Conservation (phyloP, 92 coral and sea anemone genomes). For the Porites rus region DNA sequence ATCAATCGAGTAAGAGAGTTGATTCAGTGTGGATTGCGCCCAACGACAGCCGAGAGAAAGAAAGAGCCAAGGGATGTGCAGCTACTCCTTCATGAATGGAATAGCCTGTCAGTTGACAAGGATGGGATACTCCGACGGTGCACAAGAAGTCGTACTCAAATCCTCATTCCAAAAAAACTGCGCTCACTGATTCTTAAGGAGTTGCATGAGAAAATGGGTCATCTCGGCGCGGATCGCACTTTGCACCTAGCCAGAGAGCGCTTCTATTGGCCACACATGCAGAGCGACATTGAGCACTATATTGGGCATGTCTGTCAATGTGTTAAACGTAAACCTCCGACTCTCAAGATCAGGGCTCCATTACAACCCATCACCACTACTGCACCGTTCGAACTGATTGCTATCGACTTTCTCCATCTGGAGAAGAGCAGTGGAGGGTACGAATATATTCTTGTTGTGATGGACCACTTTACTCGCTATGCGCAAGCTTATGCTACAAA, state of each 20-base stretch:
- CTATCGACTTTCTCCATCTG: constrained; percentile 23
- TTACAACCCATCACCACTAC: background rate
- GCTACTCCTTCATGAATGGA: constrained; percentile 67
- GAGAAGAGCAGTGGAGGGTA: constrained; percentile 11
- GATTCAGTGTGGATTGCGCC: constrained; percentile 21
- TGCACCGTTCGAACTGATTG: constrained; percentile 16
- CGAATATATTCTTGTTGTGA: constrained; percentile 22
- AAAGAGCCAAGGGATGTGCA: constrained; percentile 33
- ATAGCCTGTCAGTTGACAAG: constrained; percentile 54
- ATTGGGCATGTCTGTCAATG: background rate
- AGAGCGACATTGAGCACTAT: constrained; percentile 45
- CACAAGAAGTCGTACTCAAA: constrained; percentile 37
- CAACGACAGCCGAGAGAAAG: constrained; percentile 7
- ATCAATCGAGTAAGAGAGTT: constrained; percentile 14
- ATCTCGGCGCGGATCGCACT: constrained; percentile 47
- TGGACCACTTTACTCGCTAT: constrained; percentile 22
- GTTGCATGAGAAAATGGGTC: constrained; percentile 73
- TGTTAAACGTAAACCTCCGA: background rate
- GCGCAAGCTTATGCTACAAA: constrained; percentile 6
- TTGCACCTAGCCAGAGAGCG: constrained; percentile 54
- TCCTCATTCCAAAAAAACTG: constrained; percentile 51
- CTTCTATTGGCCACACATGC: constrained; percentile 72
- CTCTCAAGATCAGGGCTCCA: constrained; percentile 18
- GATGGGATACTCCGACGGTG: constrained; percentile 61
- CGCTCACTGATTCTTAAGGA: constrained; percentile 38